Percentiles rank a stretch among this genome's conserved stretches.
phyloP scores from a whole-genome alignment of 2,888 invertebrate species.

The Clostera curtula region DNA sequence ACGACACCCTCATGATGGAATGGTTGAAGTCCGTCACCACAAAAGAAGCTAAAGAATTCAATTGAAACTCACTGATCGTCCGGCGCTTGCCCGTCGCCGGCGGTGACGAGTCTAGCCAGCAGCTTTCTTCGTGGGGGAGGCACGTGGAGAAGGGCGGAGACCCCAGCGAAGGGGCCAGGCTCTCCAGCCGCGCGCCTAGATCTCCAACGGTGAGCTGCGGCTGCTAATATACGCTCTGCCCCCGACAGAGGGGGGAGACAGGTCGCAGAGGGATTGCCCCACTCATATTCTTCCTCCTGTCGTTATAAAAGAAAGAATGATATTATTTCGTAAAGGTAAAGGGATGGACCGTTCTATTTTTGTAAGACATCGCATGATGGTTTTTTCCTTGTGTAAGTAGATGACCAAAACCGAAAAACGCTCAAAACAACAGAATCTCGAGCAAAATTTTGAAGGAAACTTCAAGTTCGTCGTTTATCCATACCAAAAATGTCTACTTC shows the following conservation, averaged over 20 bases:
- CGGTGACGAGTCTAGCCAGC: constrained; percentile 81
- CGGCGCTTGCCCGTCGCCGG: constrained; percentile 84
- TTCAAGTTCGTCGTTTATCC: no score
- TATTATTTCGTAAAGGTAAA: no score
- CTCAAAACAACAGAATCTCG: no score
- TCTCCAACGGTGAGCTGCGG: constrained; percentile 82
- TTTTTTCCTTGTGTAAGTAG: no score
- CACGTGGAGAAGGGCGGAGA: constrained; percentile 75
- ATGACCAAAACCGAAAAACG: no score
- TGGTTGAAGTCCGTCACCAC: no score
- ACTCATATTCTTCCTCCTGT: constrained; percentile 89
- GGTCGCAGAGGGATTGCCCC: constrained; percentile 84
- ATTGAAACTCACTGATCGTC: constrained; percentile 66
- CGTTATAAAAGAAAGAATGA: no score
- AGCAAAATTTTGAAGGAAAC: no score
- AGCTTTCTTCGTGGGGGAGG: constrained; percentile 74
- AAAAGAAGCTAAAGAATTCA: background rate
- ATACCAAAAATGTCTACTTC: no score
- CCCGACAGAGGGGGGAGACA: constrained; percentile 59
- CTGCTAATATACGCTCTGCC: constrained; percentile 66
- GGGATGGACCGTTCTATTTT: no score
- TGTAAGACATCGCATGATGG: no score
- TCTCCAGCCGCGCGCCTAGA: constrained; percentile 63
- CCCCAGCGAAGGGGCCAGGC: constrained; percentile 64
- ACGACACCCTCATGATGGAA: no score